Conservation (phyloP, 2,113 vertebrate species). For the Arizona elegans region DNA sequence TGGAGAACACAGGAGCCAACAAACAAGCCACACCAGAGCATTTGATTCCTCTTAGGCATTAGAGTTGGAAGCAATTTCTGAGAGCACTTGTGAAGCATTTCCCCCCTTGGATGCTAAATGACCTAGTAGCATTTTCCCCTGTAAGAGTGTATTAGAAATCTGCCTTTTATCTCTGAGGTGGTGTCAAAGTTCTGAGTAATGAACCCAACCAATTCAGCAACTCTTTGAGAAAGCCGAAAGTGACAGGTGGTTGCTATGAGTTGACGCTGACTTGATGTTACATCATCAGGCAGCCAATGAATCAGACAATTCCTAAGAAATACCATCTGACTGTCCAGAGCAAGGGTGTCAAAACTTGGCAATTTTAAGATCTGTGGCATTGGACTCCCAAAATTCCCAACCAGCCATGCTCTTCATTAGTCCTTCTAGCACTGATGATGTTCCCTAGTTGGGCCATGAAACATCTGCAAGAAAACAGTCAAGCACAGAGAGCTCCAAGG, state of each 20-base stretch:
- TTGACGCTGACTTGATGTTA: background rate
- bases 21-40: too few relatives aligned
- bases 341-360: background rate
- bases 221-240: too few relatives aligned
- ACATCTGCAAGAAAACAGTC: too few relatives aligned
- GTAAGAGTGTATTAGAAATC: background rate
- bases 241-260: background rate
- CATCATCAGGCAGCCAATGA: background rate
- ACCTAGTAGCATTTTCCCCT: background rate
- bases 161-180: background rate
- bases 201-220: too few relatives aligned
- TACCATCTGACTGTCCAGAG: background rate
- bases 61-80: background rate
- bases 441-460: too few relatives aligned
- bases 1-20: background rate
- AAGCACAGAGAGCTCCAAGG: background rate
- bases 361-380: background rate
- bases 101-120: background rate
- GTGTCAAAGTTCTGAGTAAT: too few relatives aligned
- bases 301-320: background rate
- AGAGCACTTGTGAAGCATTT: background rate
- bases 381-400: background rate
- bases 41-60: background rate
- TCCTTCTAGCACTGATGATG: background rate
- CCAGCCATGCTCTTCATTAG: background rate